Evolutionary conservation across 2,797 vertebrate species (phyloP), one percentile per base, ranked within the genome.

Genomic region (Sus cebifrons): DNA sequence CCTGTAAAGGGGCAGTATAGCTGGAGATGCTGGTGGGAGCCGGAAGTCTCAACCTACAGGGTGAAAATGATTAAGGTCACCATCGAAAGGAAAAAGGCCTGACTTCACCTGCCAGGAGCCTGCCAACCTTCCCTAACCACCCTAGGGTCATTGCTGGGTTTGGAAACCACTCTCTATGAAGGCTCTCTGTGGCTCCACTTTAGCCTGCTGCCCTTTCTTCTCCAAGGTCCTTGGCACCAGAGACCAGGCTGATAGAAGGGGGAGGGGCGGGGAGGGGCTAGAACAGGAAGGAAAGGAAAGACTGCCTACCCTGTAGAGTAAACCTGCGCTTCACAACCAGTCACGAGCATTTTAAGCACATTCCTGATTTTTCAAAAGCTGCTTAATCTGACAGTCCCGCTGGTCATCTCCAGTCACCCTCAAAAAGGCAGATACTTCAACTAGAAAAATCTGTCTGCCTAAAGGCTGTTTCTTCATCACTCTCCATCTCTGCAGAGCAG

Each of bases 301-400:
- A 44, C 88, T n/a, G 23, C 52, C 89, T 91, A 68, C 81, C 49
- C 88, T 68, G 36, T 85, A 54, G 74, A 40, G 84, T n/a, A 23
- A 84, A 65, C 58, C 40, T 8, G 2, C 91, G 70, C 94, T n/a
- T 64, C 90, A 96, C 75, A 84, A 36, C 67, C 1, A 0, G 2
- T 94, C 0, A 11, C 85, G 32, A 0, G 0, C 11, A 87, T 75
- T 81, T 71, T 73, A 96, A 65, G 44, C 93, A 91, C 70, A 90
- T 49, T 79, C 95, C 18, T 17, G 0, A 87, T 86, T 96, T 96
- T 89, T 85, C 95, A 97, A 97, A 98, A 97, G 95, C 94, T 96
- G 73, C 87, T 29, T 71, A 56, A 94, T 60, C 88, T 92, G 92
- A 97, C 25, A 94, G 83, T 93, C 85, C 56, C 90, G 49, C 32